Percentiles rank a stretch among this genome's conserved stretches.
These are phyloP conservation scores for Halichoeres trimaculatus DNA, from an alignment of 2,113 vertebrate genomes.

Conservation along the genomic window DNA sequence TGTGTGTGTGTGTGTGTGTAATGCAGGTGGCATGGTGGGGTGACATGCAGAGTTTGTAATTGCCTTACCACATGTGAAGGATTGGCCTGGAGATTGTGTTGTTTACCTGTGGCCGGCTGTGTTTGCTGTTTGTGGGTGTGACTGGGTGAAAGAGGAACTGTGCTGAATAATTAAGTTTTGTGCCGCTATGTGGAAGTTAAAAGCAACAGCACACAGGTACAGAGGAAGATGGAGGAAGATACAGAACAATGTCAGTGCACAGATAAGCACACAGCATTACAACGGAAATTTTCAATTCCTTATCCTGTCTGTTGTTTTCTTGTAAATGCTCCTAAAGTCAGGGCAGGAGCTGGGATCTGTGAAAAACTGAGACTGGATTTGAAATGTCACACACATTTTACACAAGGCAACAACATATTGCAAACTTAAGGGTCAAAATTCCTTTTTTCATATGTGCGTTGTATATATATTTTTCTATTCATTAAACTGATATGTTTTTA, in stretches of 20 bases:
- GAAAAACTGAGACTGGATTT: not conserved
- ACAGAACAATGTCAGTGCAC: not conserved
- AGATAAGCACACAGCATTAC: not conserved
- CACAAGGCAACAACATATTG: not conserved
- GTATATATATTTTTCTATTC: no score
- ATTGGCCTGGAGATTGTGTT: constrained; percentile 72
- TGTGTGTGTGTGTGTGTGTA: constrained; percentile 28
- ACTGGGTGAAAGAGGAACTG: constrained; percentile 49
- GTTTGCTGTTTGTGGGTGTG: constrained; percentile 67
- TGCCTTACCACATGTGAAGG: constrained; percentile 74
- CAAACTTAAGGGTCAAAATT: no score
- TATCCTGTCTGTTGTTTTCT: not conserved
- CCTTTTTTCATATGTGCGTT: no score
- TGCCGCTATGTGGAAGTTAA: constrained; percentile 23
- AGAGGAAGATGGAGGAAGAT: constrained; percentile 19
- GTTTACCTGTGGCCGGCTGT: constrained; percentile 74
- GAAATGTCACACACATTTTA: not conserved
- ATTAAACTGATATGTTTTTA: no score
- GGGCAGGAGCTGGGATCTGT: not conserved
- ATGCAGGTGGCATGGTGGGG: constrained; percentile 56
- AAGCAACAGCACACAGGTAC: constrained; percentile 19
- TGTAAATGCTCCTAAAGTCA: not conserved
- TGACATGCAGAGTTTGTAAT: constrained; percentile 80
- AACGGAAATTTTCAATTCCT: not conserved
- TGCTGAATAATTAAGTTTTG: constrained; percentile 56